phyloP scores from a whole-genome alignment of 2,113 vertebrate genomes.

The Dendropsophus ebraccatus region DNA sequence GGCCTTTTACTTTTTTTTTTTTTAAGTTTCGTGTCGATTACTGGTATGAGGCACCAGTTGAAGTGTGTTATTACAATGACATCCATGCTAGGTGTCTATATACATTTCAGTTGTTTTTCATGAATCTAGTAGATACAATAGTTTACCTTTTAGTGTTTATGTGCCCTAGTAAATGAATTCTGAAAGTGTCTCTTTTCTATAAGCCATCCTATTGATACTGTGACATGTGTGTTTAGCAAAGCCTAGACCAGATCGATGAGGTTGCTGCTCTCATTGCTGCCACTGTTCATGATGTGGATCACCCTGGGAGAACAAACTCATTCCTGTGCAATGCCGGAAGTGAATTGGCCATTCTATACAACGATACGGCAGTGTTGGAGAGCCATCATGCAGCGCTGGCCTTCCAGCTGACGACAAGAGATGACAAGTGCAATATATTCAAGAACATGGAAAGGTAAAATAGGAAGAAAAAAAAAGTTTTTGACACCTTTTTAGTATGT shows the following conservation, averaged over 20 bases:
- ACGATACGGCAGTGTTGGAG: conserved; percentile 92
- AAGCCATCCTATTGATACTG: neutral
- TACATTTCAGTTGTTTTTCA: neutral
- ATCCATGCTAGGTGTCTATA: neutral
- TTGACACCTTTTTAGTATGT: neutral
- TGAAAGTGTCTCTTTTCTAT: neutral
- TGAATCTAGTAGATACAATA: neutral
- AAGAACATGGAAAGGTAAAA: conserved; percentile 92
- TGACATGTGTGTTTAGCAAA: conserved; percentile 79
- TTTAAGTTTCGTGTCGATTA: no score
- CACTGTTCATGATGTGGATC: conserved; percentile 92
- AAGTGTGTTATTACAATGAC: neutral
- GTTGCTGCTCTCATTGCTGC: conserved; percentile 94
- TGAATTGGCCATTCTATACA: conserved; percentile 91
- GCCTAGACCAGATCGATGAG: conserved; percentile 88
- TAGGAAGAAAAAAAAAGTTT: no score
- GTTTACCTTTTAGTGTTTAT: neutral
- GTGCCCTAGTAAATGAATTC: neutral
- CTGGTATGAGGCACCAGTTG: no score
- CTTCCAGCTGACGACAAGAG: conserved; percentile 91
- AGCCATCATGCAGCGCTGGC: conserved; percentile 93
- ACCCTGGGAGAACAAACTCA: conserved; percentile 94
- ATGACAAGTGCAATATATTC: conserved; percentile 96
- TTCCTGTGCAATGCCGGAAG: conserved; percentile 96
- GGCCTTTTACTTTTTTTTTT: no score